These are phyloP conservation scores for Rissa tridactyla DNA, from an alignment of 2,113 vertebrate species.

Conservation along the genomic window DNA sequence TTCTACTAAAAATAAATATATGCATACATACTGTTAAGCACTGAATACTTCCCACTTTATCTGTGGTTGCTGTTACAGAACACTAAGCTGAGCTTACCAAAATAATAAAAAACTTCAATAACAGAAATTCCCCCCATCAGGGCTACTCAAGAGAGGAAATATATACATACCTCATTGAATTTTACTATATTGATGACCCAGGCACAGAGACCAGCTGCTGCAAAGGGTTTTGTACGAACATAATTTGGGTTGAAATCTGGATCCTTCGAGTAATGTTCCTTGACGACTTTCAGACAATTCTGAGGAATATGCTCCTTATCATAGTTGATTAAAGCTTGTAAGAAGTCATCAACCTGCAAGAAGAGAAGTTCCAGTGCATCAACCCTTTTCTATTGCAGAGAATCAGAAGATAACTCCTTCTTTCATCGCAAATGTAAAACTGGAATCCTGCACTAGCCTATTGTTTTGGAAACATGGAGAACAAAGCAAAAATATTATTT, in stretches of 20 bases:
- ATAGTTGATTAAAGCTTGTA: conserved; percentile 79
- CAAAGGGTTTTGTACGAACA: conserved; percentile 82
- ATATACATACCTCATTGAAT: conserved; percentile 78
- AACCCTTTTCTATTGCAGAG: conserved; percentile 13
- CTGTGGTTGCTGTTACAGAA: not conserved
- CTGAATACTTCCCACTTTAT: not conserved
- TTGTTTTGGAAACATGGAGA: not conserved
- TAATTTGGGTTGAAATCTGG: conserved; percentile 82
- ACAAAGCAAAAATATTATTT: not conserved
- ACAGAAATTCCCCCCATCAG: rapidly evolving
- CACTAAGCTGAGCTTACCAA: not conserved
- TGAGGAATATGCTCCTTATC: conserved; percentile 87
- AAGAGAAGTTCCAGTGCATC: not conserved
- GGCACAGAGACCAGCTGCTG: conserved; percentile 84
- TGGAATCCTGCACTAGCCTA: conserved; percentile 6
- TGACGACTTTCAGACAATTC: conserved; percentile 80
- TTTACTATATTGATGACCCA: conserved; percentile 84
- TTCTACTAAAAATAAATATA: not conserved
- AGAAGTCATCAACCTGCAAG: conserved; percentile 82
- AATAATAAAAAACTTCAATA: not conserved
- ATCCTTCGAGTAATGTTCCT: conserved; percentile 81
- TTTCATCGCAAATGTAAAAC: conserved; percentile 55
- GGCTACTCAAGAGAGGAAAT: not conserved
- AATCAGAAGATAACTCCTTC: conserved; percentile 34
- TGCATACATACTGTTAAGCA: not conserved